Percentiles rank a stretch among this genome's conserved stretches.
Evolutionary conservation across 2,113 vertebrate species (phyloP).

Genomic region (Oreochromis niloticus): DNA sequence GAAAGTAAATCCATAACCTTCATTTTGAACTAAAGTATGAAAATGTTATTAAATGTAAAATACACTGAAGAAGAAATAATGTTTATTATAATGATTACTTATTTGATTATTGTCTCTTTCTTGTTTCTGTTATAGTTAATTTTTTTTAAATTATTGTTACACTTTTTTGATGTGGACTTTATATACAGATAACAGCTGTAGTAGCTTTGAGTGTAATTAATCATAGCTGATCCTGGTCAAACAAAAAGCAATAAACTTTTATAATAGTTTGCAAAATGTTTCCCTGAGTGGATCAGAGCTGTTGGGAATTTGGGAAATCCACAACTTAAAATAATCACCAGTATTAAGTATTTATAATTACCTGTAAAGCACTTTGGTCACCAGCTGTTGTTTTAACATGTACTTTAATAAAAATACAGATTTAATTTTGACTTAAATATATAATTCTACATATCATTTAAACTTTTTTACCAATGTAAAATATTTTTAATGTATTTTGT

Average conservation of each 20-base stretch:
- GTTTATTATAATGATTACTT: neutral
- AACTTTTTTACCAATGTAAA: neutral
- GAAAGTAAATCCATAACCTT: neutral
- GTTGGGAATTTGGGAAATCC: neutral
- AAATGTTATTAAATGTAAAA: neutral
- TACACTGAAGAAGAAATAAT: neutral
- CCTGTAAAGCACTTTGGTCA: neutral
- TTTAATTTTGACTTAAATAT: neutral
- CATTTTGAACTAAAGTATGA: neutral
- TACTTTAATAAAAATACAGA: neutral
- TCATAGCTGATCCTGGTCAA: neutral
- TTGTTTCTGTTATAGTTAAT: neutral
- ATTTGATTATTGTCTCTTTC: neutral
- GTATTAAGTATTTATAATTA: neutral
- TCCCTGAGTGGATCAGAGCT: neutral
- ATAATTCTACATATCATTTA: neutral
- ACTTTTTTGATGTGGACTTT: neutral
- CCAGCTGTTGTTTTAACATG: fast-evolving
- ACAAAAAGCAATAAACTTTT: neutral
- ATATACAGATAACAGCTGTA: no score
- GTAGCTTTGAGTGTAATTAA: neutral
- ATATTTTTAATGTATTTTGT: neutral
- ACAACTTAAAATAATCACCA: neutral
- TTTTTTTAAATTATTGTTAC: neutral
- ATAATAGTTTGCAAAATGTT: neutral